Evolutionary conservation across 2,797 vertebrate species (phyloP), one percentile per base, ranked within the genome.

Genomic region (Anguilla anguilla): DNA sequence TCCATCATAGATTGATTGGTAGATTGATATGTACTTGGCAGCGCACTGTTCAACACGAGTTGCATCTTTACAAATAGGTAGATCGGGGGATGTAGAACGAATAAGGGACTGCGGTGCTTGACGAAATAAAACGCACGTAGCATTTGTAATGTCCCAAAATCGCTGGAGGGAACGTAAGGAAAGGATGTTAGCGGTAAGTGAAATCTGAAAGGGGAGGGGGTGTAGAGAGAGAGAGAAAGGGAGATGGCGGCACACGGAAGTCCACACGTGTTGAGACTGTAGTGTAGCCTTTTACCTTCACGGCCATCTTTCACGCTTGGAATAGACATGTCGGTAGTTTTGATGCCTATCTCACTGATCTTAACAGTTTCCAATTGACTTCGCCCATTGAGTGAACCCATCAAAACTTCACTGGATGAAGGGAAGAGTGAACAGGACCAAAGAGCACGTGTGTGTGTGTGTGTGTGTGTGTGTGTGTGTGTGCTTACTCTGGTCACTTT

Each of bases 1-100:
- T 91, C 88, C 83, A 86, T 90, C 89, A 90, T 77, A 91, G 88
- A 94, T 89, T 89, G 93, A 93, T 93, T 91, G 92, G 91, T 90
- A 89, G 55, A 84, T 57, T 86, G 35, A 61, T 10, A 49, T 61
- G 46, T 55, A 82, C 59, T 87, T 89, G 88, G 87, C 15, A 69
- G 89, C 88, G 89, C 90, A 89, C 88, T 92, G 90, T 85, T 64
- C 72, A 72, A 85, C 35, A 39, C 53, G 79, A 39, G 25, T 81
- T 84, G 64, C 86, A 79, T 91, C 86, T 90, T 83, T 84, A 15
- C n/a, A 64, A 72, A 69, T 51, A 87, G 69, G 57, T 83, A 86
- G 49, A 59, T 31, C 7, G 51, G 51, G 28, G 83, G 69, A 85
- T 28, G 69, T 15, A 43, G 83, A 79, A 10, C 10, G 84, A 83